phyloP scores from a whole-genome alignment of 2,888 invertebrate species.

The Polyommatus icarus region DNA sequence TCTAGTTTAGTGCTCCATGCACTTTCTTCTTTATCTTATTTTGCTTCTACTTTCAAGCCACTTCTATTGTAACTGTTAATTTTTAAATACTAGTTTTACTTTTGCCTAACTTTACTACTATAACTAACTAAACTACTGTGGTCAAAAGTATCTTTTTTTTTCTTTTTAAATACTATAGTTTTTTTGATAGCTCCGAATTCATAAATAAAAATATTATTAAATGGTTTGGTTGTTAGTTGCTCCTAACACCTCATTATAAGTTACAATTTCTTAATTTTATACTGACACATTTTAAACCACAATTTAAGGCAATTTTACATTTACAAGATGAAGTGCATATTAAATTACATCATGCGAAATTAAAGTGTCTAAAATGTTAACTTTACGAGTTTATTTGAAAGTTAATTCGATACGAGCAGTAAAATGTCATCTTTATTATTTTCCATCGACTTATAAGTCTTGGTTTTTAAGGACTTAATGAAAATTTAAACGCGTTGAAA shows the following conservation, averaged over 20 bases:
- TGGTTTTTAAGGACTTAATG: slow-evolving; percentile 45
- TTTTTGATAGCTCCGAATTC: no score
- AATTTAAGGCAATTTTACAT: not conserved
- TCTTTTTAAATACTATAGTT: no score
- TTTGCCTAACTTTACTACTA: no score
- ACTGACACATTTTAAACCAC: not conserved
- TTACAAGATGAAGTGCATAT: not conserved
- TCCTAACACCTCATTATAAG: not conserved
- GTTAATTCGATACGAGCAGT: slow-evolving; percentile 67
- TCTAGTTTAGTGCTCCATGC: not conserved
- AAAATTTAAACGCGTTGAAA: slow-evolving; percentile 65
- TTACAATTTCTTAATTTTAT: not conserved
- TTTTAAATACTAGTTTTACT: no score
- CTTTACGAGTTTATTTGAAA: slow-evolving; percentile 42
- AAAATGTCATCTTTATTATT: slow-evolving; percentile 70
- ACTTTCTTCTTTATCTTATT: not conserved
- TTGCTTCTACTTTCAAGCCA: not conserved
- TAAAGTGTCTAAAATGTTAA: slow-evolving; percentile 28
- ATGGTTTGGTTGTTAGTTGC: not conserved
- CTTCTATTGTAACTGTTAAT: no score
- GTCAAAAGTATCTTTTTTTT: no score
- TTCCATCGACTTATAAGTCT: slow-evolving; percentile 17
- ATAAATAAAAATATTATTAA: no score
- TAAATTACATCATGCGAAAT: slow-evolving; percentile 14
- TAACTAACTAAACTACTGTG: no score